These are phyloP conservation scores for Xiphophorus hellerii DNA, from an alignment of 2,113 vertebrate genomes.

Conservation along the genomic window DNA sequence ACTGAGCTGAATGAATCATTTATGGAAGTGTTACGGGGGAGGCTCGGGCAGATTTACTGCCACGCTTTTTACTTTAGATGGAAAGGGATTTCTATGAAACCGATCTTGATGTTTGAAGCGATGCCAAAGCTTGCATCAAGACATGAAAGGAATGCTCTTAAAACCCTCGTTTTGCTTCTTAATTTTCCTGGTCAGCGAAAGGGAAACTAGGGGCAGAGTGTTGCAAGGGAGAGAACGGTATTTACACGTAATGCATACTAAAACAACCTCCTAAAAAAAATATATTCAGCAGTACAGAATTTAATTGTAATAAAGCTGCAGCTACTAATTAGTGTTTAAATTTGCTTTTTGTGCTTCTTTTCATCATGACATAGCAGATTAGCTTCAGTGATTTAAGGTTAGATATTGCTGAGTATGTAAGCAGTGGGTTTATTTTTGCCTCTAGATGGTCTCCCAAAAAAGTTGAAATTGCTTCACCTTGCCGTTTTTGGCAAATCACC, in stretches of 20 bases:
- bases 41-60: conserved; percentile 79
- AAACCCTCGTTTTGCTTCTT: conserved; percentile 75
- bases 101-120: conserved; percentile 76
- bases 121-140: conserved; percentile 78
- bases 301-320: conserved; percentile 30
- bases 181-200: conserved; percentile 75
- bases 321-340: conserved; percentile 17
- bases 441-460: too few species aligned
- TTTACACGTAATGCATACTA: conserved; percentile 46
- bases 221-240: conserved; percentile 31
- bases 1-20: conserved; percentile 81
- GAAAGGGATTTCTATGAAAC: conserved; percentile 79
- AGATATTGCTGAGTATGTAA: background rate
- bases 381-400: background rate
- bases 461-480: too few species aligned
- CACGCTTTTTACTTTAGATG: conserved; percentile 76
- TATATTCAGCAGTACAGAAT: conserved; percentile 21
- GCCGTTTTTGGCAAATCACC: too few species aligned
- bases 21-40: conserved; percentile 80
- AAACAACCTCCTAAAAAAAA: conserved; percentile 12
- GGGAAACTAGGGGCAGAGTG: conserved; percentile 28
- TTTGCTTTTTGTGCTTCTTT: conserved; percentile 15
- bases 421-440: background rate
- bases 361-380: background rate
- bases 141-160: conserved; percentile 75